These are phyloP conservation scores for Silurus lanzhouensis DNA, from an alignment of 2,797 vertebrate species.

Conservation along the genomic window DNA sequence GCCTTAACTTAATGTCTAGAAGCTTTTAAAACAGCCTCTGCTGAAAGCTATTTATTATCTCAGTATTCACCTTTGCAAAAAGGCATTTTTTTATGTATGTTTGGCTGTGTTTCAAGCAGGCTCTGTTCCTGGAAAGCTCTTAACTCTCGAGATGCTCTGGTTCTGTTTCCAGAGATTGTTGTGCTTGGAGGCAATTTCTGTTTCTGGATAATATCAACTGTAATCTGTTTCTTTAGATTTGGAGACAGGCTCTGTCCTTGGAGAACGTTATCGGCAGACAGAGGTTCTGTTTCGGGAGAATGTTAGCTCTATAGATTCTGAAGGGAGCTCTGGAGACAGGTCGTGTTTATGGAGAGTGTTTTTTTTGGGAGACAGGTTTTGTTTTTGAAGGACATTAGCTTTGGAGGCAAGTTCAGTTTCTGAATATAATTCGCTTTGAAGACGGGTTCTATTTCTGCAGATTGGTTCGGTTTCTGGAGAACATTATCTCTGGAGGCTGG, in stretches of 20 bases:
- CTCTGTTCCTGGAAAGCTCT: background rate
- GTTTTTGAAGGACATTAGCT: background rate
- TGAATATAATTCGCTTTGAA: background rate
- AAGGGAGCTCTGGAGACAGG: background rate
- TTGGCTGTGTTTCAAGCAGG: background rate
- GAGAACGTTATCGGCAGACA: background rate
- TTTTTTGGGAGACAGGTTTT: background rate
- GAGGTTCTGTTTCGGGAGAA: background rate
- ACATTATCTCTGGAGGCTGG: no score
- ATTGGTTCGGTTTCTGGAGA: background rate
- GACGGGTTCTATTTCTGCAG: background rate
- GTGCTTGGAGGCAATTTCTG: background rate
- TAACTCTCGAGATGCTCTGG: background rate
- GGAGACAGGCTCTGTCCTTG: background rate
- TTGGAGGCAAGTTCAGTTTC: background rate
- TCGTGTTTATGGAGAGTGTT: background rate
- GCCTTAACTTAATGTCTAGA: background rate
- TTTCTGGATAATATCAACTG: background rate
- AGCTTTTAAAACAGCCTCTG: background rate
- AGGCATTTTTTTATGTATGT: background rate
- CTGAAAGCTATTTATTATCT: background rate
- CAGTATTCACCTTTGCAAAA: background rate
- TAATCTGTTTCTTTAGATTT: background rate
- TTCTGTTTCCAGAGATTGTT: background rate
- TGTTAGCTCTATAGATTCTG: background rate